Evolutionary conservation across 1,140 invertebrate species (phyloP).

Genomic region (Drosophila bocki): DNA sequence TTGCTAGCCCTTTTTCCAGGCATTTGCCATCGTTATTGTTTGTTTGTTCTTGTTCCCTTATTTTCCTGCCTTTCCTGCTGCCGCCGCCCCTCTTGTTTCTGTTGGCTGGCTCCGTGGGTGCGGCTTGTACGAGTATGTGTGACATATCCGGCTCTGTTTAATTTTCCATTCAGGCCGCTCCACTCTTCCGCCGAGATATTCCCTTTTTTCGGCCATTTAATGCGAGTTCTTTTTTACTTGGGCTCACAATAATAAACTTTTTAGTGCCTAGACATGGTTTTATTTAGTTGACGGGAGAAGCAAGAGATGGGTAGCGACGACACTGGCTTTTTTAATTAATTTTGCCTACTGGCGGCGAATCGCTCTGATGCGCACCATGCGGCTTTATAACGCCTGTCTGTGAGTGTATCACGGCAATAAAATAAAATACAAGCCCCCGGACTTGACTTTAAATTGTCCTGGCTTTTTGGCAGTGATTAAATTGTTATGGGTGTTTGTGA

Average conservation of each 20-base stretch:
- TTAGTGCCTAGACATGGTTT: conserved; percentile 82
- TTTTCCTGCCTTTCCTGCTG: background rate
- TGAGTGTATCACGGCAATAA: conserved; percentile 62
- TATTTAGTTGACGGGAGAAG: conserved; percentile 48
- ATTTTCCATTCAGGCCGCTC: conserved; percentile 70
- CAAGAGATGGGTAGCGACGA: conserved; percentile 8
- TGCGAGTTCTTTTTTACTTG: conserved; percentile 70
- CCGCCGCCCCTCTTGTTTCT: conserved; percentile 27
- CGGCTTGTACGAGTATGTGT: conserved; percentile 72
- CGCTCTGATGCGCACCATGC: conserved; percentile 47
- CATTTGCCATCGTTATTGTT: conserved; percentile 81
- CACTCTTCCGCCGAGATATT: conserved; percentile 48
- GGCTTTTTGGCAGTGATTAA: conserved; percentile 71
- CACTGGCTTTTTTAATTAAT: conserved; percentile 76
- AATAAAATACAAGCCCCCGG: conserved; percentile 67
- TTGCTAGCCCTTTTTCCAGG: conserved; percentile 79
- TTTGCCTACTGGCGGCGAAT: conserved; percentile 67
- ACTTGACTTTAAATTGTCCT: conserved; percentile 46
- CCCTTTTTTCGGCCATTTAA: conserved; percentile 70
- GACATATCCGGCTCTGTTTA: conserved; percentile 82
- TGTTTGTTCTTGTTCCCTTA: conserved; percentile 64
- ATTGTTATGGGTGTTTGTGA: conserved; percentile 65
- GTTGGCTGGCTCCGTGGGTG: conserved; percentile 64
- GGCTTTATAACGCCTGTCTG: conserved; percentile 39
- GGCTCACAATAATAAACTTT: conserved; percentile 75